Evolutionary conservation across 2,888 invertebrate species (phyloP).

Genomic region (Andrena fulva): DNA sequence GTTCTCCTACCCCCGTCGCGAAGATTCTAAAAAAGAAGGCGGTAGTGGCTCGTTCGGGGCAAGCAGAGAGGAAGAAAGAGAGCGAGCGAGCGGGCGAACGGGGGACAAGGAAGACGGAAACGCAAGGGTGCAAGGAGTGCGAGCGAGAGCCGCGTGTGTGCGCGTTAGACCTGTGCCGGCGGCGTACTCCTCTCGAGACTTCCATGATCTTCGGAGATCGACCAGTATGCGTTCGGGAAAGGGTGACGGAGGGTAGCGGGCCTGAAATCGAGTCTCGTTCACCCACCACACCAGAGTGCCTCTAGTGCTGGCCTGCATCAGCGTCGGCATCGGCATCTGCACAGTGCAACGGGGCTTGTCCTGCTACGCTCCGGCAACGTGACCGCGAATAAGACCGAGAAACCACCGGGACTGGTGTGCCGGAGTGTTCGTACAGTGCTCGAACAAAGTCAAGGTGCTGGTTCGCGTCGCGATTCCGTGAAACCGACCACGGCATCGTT

Average conservation of each 20-base stretch:
- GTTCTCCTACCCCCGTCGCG: slow-evolving; percentile 42
- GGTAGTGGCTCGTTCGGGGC: slow-evolving; percentile 43
- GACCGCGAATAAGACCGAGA: neutral
- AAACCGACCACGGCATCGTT: slow-evolving; percentile 1
- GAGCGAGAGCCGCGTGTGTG: slow-evolving; percentile 61
- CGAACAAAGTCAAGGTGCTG: slow-evolving; percentile 10
- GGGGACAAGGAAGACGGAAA: slow-evolving; percentile 49
- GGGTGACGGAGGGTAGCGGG: slow-evolving; percentile 61
- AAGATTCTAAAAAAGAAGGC: slow-evolving; percentile 63
- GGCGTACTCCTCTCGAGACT: slow-evolving; percentile 66
- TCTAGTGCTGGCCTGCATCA: neutral
- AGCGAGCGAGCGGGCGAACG: slow-evolving; percentile 22
- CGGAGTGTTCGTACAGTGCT: slow-evolving; percentile 14
- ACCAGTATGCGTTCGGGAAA: slow-evolving; percentile 71
- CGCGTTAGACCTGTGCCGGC: slow-evolving; percentile 54
- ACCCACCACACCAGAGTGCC: slow-evolving; percentile 3
- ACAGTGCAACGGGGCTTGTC: neutral
- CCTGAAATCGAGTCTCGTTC: slow-evolving; percentile 9
- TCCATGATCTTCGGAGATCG: slow-evolving; percentile 72
- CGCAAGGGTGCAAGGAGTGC: slow-evolving; percentile 30
- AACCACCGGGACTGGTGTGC: neutral
- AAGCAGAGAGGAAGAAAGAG: slow-evolving; percentile 27
- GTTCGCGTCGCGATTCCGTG: slow-evolving; percentile 2
- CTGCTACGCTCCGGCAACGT: too few relatives aligned
- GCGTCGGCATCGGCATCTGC: neutral